These are phyloP conservation scores for Bradysia coprophila DNA, from an alignment of 1,140 invertebrate species.

Conservation along the genomic window DNA sequence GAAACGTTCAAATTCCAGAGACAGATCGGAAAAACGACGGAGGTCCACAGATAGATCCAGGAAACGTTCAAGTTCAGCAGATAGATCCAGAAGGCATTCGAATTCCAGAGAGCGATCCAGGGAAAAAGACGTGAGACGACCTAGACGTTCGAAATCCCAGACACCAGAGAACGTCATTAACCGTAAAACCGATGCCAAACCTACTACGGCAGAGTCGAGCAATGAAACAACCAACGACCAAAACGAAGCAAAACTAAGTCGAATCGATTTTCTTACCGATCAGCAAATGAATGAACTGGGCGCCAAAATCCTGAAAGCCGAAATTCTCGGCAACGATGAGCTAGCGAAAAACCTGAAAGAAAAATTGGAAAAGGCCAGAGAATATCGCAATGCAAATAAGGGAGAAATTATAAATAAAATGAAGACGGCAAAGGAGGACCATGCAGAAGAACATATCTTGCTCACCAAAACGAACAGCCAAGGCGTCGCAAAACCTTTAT, in stretches of 20 bases:
- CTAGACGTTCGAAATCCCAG: not conserved
- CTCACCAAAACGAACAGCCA: constrained; percentile 48
- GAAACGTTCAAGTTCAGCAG: constrained; percentile 5
- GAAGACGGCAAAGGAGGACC: constrained; percentile 1
- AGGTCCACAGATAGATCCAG: not conserved
- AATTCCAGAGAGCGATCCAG: not conserved
- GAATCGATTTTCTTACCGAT: constrained; percentile 34
- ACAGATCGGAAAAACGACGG: not conserved
- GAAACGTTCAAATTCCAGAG: not conserved
- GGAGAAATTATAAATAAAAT: constrained; percentile 3
- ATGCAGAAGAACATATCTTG: constrained; percentile 36
- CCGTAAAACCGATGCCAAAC: not conserved
- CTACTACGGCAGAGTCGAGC: not conserved
- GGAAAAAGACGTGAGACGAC: not conserved
- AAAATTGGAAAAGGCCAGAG: constrained; percentile 51
- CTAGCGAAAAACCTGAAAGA: constrained; percentile 48
- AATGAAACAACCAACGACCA: constrained; percentile 5
- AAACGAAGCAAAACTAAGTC: not conserved
- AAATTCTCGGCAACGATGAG: constrained; percentile 64
- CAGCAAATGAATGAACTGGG: constrained; percentile 75
- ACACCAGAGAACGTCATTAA: not conserved
- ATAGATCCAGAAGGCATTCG: not conserved
- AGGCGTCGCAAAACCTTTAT: constrained; percentile 37
- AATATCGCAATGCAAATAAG: constrained; percentile 26
- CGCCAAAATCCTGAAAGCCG: constrained; percentile 77